Evolutionary conservation across 2,797 vertebrate species (phyloP).

Genomic region (Hydrophis major): DNA sequence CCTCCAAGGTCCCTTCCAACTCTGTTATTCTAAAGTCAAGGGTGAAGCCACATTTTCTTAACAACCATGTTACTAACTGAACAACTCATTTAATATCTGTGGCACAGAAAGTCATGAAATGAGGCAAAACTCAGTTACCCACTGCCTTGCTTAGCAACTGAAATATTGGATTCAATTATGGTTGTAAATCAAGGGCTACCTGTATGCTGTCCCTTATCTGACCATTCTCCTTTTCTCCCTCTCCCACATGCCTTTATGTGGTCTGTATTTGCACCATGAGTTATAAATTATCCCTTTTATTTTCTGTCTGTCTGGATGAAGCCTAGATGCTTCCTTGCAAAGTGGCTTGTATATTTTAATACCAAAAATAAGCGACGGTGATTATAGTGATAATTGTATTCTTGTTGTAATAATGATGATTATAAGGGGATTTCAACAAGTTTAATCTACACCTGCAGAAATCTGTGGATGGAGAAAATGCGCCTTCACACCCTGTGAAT

Average conservation of each 20-base stretch:
- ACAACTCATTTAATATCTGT: no score
- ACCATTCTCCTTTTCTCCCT: background rate
- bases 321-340: background rate
- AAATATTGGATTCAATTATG: background rate
- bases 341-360: constrained; percentile 7
- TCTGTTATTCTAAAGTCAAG: no score
- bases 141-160: background rate
- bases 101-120: no score
- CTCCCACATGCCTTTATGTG: background rate
- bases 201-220: background rate
- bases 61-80: no score
- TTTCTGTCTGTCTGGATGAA: background rate
- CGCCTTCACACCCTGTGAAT: background rate
- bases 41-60: no score
- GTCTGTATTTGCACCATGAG: background rate
- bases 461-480: background rate
- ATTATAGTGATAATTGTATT: background rate
- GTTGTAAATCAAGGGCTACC: background rate
- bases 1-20: no score
- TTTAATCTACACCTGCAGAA: background rate
- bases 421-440: background rate
- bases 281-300: background rate
- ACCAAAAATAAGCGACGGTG: background rate
- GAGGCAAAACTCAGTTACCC: no score
- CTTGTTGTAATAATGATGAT: background rate